Evolutionary conservation across 2,113 vertebrate genomes (phyloP).

Genomic region (Myotis davidii): DNA sequence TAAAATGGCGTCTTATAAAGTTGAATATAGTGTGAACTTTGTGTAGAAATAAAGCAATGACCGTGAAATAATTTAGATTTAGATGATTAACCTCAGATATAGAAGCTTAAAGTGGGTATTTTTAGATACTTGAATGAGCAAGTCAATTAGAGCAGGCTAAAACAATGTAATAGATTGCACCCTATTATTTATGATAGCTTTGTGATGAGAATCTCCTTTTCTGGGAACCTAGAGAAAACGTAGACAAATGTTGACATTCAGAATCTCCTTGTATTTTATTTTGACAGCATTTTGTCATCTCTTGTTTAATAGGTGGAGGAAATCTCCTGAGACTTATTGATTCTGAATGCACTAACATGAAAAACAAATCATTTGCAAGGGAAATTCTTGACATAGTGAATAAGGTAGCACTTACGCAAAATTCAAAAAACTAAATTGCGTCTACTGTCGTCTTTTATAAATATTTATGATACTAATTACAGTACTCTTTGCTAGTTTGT

Average conservation of each 20-base stretch:
- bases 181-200: constrained; percentile 48
- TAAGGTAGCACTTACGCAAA: constrained; percentile 76
- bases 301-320: constrained; percentile 57
- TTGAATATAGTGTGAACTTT: not conserved
- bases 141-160: not conserved
- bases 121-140: constrained; percentile 47
- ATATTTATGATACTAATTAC: constrained; percentile 83
- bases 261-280: constrained; percentile 66
- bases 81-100: not conserved
- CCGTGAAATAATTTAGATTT: not conserved
- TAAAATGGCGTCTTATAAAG: not conserved
- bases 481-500: constrained; percentile 76
- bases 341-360: constrained; percentile 52
- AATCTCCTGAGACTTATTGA: constrained; percentile 62
- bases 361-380: constrained; percentile 64
- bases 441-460: constrained; percentile 75
- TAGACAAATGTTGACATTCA: constrained; percentile 37
- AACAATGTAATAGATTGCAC: not conserved
- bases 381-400: constrained; percentile 66
- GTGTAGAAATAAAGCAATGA: not conserved
- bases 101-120: not conserved
- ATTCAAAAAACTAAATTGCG: constrained; percentile 65
- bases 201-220: constrained; percentile 41
- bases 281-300: constrained; percentile 71
- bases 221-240: constrained; percentile 52